Conservation (phyloP, 2,113 vertebrate species). For the Pampusana beccarii region DNA sequence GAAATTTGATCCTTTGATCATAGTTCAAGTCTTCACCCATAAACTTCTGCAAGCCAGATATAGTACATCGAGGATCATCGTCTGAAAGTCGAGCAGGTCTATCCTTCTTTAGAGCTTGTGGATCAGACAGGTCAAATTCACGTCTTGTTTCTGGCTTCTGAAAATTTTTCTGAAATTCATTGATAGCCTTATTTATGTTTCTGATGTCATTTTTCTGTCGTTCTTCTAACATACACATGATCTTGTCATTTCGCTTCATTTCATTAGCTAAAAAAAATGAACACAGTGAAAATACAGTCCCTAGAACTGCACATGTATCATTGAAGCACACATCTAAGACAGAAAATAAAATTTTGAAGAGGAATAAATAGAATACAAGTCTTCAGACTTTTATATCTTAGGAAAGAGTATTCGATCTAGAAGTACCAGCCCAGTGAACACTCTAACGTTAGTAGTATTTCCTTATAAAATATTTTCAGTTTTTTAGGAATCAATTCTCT, state of each 20-base stretch:
- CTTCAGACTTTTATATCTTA: background rate
- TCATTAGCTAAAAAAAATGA: slow-evolving; percentile 69
- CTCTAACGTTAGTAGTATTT: background rate
- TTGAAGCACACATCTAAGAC: background rate
- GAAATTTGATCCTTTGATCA: slow-evolving; percentile 73
- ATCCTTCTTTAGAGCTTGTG: slow-evolving; percentile 72
- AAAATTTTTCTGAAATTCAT: slow-evolving; percentile 71
- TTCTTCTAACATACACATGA: slow-evolving; percentile 70
- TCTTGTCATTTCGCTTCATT: slow-evolving; percentile 75
- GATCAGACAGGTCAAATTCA: slow-evolving; percentile 84
- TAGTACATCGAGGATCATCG: slow-evolving; percentile 58
- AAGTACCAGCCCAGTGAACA: background rate
- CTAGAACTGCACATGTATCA: background rate
- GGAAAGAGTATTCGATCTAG: background rate
- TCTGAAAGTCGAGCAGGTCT: slow-evolving; percentile 66
- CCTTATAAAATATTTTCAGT: background rate
- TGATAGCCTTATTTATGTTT: slow-evolving; percentile 65
- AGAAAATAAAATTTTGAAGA: background rate
- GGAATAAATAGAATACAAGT: background rate
- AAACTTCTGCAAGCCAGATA: slow-evolving; percentile 83
- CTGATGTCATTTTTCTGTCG: slow-evolving; percentile 68
- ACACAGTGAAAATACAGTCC: background rate
- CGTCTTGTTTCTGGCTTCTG: slow-evolving; percentile 78
- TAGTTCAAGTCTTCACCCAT: slow-evolving; percentile 84
- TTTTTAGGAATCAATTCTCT: background rate